A percentile compares a stretch with the other conserved stretches of the same genome.
Conservation (phyloP, 2,888 invertebrate species). For the Meliscaeva auricollis region DNA sequence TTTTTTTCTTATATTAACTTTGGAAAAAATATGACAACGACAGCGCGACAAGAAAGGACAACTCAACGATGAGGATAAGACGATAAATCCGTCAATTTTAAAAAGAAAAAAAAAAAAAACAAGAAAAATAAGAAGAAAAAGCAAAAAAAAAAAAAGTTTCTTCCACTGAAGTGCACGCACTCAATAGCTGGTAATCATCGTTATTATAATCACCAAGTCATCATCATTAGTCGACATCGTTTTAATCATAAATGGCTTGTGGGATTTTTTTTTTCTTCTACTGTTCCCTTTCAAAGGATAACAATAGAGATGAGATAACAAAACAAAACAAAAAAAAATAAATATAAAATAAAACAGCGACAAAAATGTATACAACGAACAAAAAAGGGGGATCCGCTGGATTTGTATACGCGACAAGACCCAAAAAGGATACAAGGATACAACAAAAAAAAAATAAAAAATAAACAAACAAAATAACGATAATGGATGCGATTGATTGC, state of each 20-base stretch:
- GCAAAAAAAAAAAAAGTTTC: slow-evolving; percentile 36
- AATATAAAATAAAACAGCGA: slow-evolving; percentile 23
- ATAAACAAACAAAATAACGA: slow-evolving; percentile 44
- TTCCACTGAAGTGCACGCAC: slow-evolving; percentile 61
- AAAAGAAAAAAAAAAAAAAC: slow-evolving; percentile 1
- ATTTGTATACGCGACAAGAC: slow-evolving; percentile 36
- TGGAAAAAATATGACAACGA: slow-evolving; percentile 52
- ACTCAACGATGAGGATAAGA: slow-evolving; percentile 54
- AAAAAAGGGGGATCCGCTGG: slow-evolving; percentile 28
- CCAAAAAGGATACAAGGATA: slow-evolving; percentile 51
- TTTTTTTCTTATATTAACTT: slow-evolving; percentile 43
- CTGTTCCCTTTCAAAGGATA: slow-evolving; percentile 50
- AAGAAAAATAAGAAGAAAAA: background rate
- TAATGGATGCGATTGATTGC: slow-evolving; percentile 76
- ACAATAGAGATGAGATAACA: slow-evolving; percentile 65
- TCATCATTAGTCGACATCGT: slow-evolving; percentile 76
- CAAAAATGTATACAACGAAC: background rate
- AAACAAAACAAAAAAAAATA: background rate
- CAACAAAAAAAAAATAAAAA: slow-evolving; percentile 11
- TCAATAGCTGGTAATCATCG: slow-evolving; percentile 73
- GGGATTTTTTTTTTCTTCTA: slow-evolving; percentile 49
- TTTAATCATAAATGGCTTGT: slow-evolving; percentile 76
- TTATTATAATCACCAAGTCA: slow-evolving; percentile 75
- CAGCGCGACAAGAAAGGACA: background rate
- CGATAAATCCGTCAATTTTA: slow-evolving; percentile 61